These are phyloP conservation scores for Penelope pileata DNA, from an alignment of 2,113 vertebrate species.

Conservation along the genomic window DNA sequence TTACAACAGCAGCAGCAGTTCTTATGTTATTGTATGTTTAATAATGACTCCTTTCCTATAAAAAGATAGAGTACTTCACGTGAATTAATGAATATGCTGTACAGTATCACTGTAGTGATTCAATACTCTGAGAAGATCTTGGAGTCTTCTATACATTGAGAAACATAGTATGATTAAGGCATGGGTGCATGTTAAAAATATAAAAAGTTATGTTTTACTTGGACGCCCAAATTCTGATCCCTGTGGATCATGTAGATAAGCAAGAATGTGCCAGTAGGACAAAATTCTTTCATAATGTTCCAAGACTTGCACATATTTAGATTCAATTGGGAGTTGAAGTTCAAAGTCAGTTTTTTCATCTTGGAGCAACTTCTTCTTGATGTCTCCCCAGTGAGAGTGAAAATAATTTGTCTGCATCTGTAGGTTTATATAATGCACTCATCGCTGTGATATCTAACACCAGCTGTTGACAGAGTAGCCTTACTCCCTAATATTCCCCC, in stretches of 20 bases:
- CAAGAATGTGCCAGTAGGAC: neutral
- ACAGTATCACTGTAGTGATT: constrained; percentile 28
- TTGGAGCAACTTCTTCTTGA: neutral
- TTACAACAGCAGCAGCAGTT: neutral
- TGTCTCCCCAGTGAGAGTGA: neutral
- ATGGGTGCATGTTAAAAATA: neutral
- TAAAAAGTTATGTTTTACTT: neutral
- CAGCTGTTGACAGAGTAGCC: neutral
- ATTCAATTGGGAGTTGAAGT: neutral
- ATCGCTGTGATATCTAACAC: neutral
- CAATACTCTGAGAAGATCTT: neutral
- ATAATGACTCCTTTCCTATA: neutral
- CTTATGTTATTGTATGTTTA: neutral
- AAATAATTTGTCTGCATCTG: neutral
- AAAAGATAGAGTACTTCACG: neutral
- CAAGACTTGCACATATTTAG: neutral
- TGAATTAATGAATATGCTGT: neutral
- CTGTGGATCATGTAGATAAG: neutral
- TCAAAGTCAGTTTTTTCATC: neutral
- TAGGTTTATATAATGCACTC: neutral
- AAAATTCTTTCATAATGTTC: neutral
- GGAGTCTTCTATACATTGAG: neutral
- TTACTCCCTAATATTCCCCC: neutral
- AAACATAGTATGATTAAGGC: neutral
- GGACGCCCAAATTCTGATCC: neutral